Conservation (phyloP, 1,140 invertebrate genomes). For the Leptinotarsa texana region DNA sequence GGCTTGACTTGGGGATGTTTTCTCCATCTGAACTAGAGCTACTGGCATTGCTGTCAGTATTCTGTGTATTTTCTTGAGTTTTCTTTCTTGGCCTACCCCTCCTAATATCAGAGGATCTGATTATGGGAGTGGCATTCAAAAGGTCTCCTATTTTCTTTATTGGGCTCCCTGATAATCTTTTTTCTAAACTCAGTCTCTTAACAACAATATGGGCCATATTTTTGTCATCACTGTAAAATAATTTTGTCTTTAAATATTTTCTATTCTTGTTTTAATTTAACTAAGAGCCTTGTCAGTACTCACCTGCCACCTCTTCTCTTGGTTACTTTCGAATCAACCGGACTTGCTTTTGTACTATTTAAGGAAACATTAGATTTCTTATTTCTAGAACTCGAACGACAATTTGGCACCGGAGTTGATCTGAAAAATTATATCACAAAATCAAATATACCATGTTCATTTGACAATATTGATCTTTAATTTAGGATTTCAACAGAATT, state of each 20-base stretch:
- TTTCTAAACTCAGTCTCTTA: constrained; percentile 14
- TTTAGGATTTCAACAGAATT: too few species aligned
- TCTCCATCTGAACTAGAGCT: background rate
- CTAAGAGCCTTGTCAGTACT: too few species aligned
- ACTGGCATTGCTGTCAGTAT: background rate
- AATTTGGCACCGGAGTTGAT: background rate
- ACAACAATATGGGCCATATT: constrained; percentile 15
- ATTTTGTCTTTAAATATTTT: background rate
- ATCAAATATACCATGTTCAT: too few species aligned
- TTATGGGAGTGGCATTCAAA: constrained; percentile 16
- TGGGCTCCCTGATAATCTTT: constrained; percentile 8
- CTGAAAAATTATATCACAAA: background rate
- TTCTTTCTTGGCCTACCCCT: background rate
- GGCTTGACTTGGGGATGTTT: background rate
- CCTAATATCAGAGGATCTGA: background rate
- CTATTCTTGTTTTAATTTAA: too few species aligned
- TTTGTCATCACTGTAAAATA: constrained; percentile 9
- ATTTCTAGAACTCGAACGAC: constrained; percentile 7
- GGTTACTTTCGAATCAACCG: background rate
- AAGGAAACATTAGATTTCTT: background rate
- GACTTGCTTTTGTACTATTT: background rate
- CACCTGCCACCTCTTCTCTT: background rate
- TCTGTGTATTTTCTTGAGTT: background rate
- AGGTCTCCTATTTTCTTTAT: constrained; percentile 4
- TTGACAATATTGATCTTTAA: too few species aligned